A percentile compares a stretch with the other conserved stretches of the same genome.
These are phyloP conservation scores for Thymelicus acteon DNA, from an alignment of 2,888 invertebrate genomes.

Conservation along the genomic window DNA sequence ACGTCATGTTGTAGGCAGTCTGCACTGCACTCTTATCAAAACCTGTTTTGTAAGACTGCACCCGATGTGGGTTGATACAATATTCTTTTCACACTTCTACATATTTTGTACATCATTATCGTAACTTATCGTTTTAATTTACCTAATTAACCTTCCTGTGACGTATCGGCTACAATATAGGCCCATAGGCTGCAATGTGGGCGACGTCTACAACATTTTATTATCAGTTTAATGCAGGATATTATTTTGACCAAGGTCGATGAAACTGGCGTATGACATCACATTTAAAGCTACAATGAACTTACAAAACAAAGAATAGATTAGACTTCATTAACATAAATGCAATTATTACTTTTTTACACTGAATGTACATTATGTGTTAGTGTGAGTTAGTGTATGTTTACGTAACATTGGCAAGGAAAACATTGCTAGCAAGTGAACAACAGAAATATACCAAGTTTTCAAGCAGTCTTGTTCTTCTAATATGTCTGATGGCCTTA, in stretches of 20 bases:
- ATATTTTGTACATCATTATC: no score
- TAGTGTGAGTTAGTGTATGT: no score
- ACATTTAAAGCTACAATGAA: not conserved
- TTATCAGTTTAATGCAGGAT: not conserved
- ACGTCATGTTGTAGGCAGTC: not conserved
- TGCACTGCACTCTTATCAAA: not conserved
- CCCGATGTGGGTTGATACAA: not conserved
- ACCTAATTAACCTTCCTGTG: no score
- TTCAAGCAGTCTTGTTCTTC: no score
- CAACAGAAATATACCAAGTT: no score
- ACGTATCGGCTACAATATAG: no score
- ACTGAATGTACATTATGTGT: not conserved
- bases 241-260: not conserved
- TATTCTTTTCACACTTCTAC: no score
- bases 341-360: not conserved
- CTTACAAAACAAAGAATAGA: not conserved
- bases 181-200: not conserved
- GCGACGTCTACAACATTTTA: not conserved
- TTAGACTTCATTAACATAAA: slow-evolving; percentile 6
- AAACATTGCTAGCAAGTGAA: no score
- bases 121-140: no score
- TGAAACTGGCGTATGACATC: not conserved
- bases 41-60: not conserved
- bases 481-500: no score
- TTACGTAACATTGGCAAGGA: no score